Evolutionary conservation across 2,888 invertebrate species (phyloP).

Genomic region (Caenorhabditis angaria): DNA sequence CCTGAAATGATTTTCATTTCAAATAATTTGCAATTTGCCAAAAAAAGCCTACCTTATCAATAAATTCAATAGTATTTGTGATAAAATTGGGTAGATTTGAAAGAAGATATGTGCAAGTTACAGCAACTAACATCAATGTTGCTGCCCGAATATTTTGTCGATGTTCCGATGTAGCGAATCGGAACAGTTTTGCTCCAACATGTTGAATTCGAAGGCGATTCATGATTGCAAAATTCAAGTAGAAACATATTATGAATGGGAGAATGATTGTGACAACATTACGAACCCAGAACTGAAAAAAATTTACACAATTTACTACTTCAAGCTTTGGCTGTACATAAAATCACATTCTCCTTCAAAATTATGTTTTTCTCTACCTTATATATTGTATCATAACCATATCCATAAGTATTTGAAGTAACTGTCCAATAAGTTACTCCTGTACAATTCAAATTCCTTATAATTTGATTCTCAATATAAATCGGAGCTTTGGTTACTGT

Average conservation of each 20-base stretch:
- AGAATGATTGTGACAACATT: slow-evolving; percentile 63
- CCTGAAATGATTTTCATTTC: not conserved
- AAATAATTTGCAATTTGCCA: slow-evolving; percentile 5
- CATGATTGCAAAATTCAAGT: slow-evolving; percentile 66
- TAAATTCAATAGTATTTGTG: slow-evolving; percentile 64
- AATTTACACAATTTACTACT: not conserved
- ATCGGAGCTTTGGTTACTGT: slow-evolving; percentile 64
- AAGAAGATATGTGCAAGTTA: slow-evolving; percentile 65
- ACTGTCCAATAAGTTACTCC: slow-evolving; percentile 56
- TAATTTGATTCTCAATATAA: slow-evolving; percentile 64
- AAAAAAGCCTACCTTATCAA: slow-evolving; percentile 43
- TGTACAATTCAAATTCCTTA: slow-evolving; percentile 64
- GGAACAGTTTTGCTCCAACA: slow-evolving; percentile 65
- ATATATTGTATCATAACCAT: not conserved
- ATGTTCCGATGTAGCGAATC: slow-evolving; percentile 69
- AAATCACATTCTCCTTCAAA: not conserved
- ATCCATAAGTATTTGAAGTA: not conserved
- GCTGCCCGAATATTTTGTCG: slow-evolving; percentile 67
- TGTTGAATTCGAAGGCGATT: slow-evolving; percentile 63
- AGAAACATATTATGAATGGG: slow-evolving; percentile 65
- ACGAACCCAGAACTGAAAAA: slow-evolving; percentile 66
- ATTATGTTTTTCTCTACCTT: not conserved
- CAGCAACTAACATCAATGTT: slow-evolving; percentile 67
- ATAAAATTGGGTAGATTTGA: slow-evolving; percentile 67
- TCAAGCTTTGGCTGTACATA: not conserved